phyloP scores from a whole-genome alignment of 2,113 vertebrate species.

The Peucedramus taeniatus region DNA sequence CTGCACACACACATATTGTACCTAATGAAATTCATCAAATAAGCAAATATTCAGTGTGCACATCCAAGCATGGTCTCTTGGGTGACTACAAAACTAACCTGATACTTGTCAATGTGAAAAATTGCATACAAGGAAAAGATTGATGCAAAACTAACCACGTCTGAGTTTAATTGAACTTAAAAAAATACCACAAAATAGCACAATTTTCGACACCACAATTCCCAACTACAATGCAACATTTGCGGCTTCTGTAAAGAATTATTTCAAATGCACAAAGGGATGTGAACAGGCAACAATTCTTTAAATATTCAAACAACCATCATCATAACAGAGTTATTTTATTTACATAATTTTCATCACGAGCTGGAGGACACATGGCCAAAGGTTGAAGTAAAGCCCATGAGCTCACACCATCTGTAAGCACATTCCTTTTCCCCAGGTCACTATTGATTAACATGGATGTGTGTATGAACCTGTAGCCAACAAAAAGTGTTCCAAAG shows the following conservation, averaged over 20 bases:
- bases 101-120: background rate
- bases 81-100: background rate
- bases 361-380: rapidly evolving
- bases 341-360: background rate
- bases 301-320: background rate
- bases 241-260: background rate
- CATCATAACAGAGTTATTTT: background rate
- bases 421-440: background rate
- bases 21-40: background rate
- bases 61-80: background rate
- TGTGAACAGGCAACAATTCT: background rate
- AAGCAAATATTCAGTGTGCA: background rate
- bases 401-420: background rate
- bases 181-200: background rate
- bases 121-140: background rate
- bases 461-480: rapidly evolving
- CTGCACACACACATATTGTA: background rate
- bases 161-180: background rate
- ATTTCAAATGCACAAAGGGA: background rate
- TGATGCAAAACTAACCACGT: background rate
- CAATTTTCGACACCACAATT: background rate
- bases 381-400: background rate
- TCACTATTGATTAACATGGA: background rate
- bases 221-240: background rate
- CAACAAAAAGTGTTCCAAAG: background rate